Evolutionary conservation across 2,888 invertebrate species (phyloP), one percentile per base, ranked within the genome.

Genomic region (Brenthis daphne): DNA sequence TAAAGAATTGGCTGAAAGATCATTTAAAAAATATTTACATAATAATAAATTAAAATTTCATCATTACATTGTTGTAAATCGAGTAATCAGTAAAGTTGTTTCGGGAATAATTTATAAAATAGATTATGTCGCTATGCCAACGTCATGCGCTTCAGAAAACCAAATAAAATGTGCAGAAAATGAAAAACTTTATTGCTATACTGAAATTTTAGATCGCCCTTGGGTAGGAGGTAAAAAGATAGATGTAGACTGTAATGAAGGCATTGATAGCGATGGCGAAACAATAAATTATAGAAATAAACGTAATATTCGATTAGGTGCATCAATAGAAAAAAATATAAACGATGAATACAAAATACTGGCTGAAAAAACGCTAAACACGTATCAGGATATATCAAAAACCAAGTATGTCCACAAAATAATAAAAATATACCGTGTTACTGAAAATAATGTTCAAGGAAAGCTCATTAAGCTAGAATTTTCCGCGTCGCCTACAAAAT

Each of bases 371-470:
- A 75, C 78, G n/a, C 57, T 76, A 61, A 48, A 69, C 24, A 75
- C 79, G 57, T 83, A 77, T 69, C 74, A 79, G 57, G 53, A 72
- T n/a, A 8, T 64, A 64, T 72, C 77, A 75, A 87, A 76, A 75
- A 85, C 77, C 68, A 76, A 58, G 80, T 83, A 80, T 74, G 82
- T 64, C 76, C 85, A 77, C 81, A 86, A 67, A 77, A 74, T 85
- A 56, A 73, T 74, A 29, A 79, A 88, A 71, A 80, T 94, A 53
- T 72, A 83, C n/a, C 80, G 85, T 4, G 93, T 93, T 3, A 85
- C 86, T 0, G 82, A 81, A 57, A 94, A 94, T 84, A 80, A 94
- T 0, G 94, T 94, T 0, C 80, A 93, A 13, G 95, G 95, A 24
- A 77, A 77, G 16, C 72, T 93, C 20, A 92, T 87, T 61, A 88